Evolutionary conservation across 2,888 invertebrate genomes (phyloP), one percentile per base, ranked within the genome.

Genomic region (Parasteatoda lunata): DNA sequence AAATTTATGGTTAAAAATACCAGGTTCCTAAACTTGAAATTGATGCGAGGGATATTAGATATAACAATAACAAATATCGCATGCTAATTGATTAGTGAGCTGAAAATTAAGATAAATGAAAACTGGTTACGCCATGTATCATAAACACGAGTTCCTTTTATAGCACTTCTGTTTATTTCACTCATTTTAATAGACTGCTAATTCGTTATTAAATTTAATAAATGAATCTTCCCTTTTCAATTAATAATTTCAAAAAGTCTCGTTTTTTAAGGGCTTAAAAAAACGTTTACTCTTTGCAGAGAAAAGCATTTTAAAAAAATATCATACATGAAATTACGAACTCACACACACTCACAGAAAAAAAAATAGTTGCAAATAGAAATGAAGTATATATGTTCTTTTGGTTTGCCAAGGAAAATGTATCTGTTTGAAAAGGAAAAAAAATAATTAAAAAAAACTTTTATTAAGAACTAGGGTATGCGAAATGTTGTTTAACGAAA

Each of bases 361-460:
- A 66, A 76, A 77, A 54, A 15, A 48, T 64, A 75, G 75, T 30
- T 15, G 52, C 11, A 72, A 75, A 75, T 75, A 9, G 75, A 59
- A 77, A 77, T 69, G 48, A 69, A 69, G 47, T 69, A 54, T 45
- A 52, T 77, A 77, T 77, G 69, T 59, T 77, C 77, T 77, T 69
- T 8, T 66, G 65, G 66, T 77, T 66, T 77, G 54, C 45, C 47
- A 69, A 77, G 69, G 47, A 69, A 54, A 69, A 69, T 48, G 65
- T 77, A 72, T 72, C n/a, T 72, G 52, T 54, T 75, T 9, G 47
- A 75, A 48, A 65, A 13, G 7, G n/a, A 59, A 59, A 59, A 59
- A 48, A 69, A 13, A 45, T 8, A 8, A 64, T 45, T 45, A 45
- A 9, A 47, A 69, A 69, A 52, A 69, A 77, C 66, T 47, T 51